These are phyloP conservation scores for Pterostichus madidus DNA, from an alignment of 2,888 invertebrate species.

Conservation along the genomic window DNA sequence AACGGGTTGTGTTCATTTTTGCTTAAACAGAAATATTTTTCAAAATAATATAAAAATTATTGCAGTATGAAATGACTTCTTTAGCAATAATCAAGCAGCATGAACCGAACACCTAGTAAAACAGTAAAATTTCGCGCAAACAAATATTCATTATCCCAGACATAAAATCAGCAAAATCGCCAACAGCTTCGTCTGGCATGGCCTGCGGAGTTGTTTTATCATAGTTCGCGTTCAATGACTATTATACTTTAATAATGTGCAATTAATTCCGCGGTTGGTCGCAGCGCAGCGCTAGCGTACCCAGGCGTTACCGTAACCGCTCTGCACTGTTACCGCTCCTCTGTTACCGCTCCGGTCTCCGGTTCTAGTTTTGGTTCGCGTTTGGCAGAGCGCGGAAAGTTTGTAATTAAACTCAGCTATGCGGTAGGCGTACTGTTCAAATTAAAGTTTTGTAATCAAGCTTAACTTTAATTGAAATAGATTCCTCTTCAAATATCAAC, in stretches of 20 bases:
- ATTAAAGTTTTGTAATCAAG: conserved; percentile 66
- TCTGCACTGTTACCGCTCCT: conserved; percentile 11
- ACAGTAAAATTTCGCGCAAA: no score
- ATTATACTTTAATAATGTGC: conserved; percentile 63
- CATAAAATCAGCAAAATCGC: no score
- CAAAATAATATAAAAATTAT: no score
- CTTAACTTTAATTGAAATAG: conserved; percentile 66
- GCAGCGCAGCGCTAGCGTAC: conserved; percentile 23
- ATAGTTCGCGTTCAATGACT: conserved; percentile 53
- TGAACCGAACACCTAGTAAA: no score
- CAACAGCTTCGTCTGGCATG: no score
- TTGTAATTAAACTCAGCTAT: conserved; percentile 63
- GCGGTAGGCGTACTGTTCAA: conserved; percentile 61
- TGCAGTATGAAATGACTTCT: no score
- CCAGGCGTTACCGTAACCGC: conserved; percentile 8
- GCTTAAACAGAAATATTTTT: no score
- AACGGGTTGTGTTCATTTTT: no score
- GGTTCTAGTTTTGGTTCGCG: conserved; percentile 40
- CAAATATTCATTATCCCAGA: no score
- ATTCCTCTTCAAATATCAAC: conserved; percentile 55
- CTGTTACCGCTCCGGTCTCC: conserved; percentile 10
- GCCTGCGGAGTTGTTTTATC: conserved; percentile 39
- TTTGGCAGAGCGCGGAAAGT: conserved; percentile 43
- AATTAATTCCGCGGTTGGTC: conserved; percentile 58
- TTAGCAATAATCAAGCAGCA: no score